A percentile compares a stretch with the other conserved stretches of the same genome.
Conservation (phyloP, 2,797 vertebrate species). For the Podargus strigoides region DNA sequence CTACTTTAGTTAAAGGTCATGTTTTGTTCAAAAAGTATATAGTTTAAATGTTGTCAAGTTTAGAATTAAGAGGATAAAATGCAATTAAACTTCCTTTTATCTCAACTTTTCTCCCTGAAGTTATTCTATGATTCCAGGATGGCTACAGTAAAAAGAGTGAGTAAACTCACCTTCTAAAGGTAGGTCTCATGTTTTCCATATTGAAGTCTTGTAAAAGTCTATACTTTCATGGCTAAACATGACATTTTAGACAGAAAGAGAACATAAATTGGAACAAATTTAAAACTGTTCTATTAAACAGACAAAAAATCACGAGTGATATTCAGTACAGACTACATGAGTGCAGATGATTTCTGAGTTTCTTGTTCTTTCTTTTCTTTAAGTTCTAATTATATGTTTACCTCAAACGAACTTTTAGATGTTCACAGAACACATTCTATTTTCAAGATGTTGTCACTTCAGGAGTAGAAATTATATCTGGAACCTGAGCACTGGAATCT, state of each 20-base stretch:
- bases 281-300: neutral
- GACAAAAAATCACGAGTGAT: neutral
- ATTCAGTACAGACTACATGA: neutral
- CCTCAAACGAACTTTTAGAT: neutral
- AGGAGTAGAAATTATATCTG: neutral
- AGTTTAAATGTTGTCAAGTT: neutral
- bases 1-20: conserved; percentile 2
- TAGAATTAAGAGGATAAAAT: neutral
- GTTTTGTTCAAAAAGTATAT: neutral
- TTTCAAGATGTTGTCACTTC: neutral
- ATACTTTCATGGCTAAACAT: neutral
- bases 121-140: neutral
- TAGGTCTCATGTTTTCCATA: neutral
- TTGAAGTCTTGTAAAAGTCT: neutral
- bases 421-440: neutral
- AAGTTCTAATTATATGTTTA: neutral
- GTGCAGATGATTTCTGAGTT: neutral
- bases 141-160: neutral
- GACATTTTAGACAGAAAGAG: neutral
- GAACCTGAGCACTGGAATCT: neutral
- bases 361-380: neutral
- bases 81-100: neutral
- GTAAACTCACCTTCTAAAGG: neutral
- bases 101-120: neutral
- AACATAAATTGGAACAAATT: neutral